Base-by-base conservation (phyloP, 1,140 invertebrate species). In the Saccostrea cuccullata region DNA sequence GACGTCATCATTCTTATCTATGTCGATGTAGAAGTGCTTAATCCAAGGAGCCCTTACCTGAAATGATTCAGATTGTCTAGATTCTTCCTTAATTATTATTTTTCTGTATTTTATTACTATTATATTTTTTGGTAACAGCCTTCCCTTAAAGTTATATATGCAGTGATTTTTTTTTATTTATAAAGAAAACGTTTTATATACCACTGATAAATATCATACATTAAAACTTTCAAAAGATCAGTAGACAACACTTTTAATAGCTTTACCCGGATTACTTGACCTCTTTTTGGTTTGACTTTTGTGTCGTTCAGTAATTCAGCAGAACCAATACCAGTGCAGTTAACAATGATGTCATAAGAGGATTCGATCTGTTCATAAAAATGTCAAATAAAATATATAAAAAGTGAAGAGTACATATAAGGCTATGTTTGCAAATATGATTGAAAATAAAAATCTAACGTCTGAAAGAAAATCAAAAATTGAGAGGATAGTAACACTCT, bases 271-370 rank as follows among this genome's bases (percentile, higher is more conserved):
- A 97, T 95, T 0, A 98, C 96, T 96, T 99, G 98, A 8, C 98
- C 98, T 86, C 93, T 90, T 23, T 99, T 96, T 0, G 98, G 97
- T 67, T 97, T 96, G 26, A 99, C 92, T 93, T 96, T 96, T 84
- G 95, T 93, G 94, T 99, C 98, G 55, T 96, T 95, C 90, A 97
- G 97, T 36, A 99, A 95, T 91, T 96, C 94, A 93, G 96, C 96
- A 20, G 98, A 96, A 9, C 97, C 97, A 56, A 99, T 95, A 6
- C 98, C 98, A 0, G 97, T 96, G 93, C 98, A 99, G 94, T 99
- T 99, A 1, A 99, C 96, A 40, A 98, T 96, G 9, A 98, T 94
- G 94, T 99, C 97, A 93, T 96, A 98, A 82, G 96, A 60, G 5
- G 85, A 90, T 60, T 86, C 87, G 55, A 93, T 84, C 91, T 92